phyloP scores from a whole-genome alignment of 2,888 invertebrate genomes.

The Drosophila pegasa region DNA sequence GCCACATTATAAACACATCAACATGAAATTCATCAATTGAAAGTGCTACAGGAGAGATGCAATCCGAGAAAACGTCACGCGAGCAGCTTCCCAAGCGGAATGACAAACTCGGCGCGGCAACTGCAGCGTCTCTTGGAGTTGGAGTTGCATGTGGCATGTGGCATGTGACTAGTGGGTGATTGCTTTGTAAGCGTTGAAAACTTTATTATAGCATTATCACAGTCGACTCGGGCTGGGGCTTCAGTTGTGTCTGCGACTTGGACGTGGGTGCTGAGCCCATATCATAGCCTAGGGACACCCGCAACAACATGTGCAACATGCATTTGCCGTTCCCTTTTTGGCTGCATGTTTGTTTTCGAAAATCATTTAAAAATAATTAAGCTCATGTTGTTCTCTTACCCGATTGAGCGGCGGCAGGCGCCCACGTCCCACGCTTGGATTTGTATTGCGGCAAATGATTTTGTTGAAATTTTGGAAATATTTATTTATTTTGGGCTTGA shows the following conservation, averaged over 20 bases:
- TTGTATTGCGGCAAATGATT: constrained; percentile 24
- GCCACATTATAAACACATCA: constrained; percentile 56
- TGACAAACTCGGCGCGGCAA: constrained; percentile 58
- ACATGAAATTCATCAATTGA: constrained; percentile 61
- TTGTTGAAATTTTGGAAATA: constrained; percentile 16
- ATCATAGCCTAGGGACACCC: constrained; percentile 14
- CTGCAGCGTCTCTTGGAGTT: constrained; percentile 5
- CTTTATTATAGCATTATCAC: constrained; percentile 68
- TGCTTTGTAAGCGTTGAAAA: constrained; percentile 64
- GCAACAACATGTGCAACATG: constrained; percentile 42
- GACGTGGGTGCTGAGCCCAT: constrained; percentile 25
- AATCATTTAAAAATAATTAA: constrained; percentile 78
- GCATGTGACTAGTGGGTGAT: constrained; percentile 45
- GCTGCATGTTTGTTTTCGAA: constrained; percentile 48
- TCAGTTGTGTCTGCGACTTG: constrained; percentile 49
- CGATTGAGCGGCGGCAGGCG: constrained; percentile 20
- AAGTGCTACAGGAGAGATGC: constrained; percentile 40
- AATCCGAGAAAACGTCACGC: constrained; percentile 55
- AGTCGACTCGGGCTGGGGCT: constrained; percentile 26
- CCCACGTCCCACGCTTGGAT: constrained; percentile 27
- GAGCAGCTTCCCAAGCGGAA: constrained; percentile 34
- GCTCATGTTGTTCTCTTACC: constrained; percentile 57
- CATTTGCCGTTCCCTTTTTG: constrained; percentile 41
- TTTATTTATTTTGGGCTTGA: constrained; percentile 35
- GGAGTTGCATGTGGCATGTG: constrained; percentile 17